A percentile compares a stretch with the other conserved stretches of the same genome.
These are phyloP conservation scores for Crambe crambe DNA, from an alignment of 37 sponge, comb jelly and placozoan species.

Conservation along the genomic window DNA sequence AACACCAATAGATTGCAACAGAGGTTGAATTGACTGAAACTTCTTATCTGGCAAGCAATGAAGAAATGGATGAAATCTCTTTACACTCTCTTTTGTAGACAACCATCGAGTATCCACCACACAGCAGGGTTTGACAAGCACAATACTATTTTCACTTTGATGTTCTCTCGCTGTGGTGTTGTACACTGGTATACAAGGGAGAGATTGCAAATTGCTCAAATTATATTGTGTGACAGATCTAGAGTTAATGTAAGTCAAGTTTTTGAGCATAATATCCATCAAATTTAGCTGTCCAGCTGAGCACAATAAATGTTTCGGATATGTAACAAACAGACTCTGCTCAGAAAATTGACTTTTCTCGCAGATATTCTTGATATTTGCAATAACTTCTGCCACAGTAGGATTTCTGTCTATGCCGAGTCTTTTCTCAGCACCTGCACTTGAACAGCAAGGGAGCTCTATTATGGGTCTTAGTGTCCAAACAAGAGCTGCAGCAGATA, in stretches of 20 bases:
- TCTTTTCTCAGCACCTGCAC: neutral
- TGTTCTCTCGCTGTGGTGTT: neutral
- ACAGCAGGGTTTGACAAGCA: conserved; percentile 44
- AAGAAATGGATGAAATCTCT: conserved; percentile 45
- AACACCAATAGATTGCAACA: conserved; percentile 27
- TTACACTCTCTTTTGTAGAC: no score
- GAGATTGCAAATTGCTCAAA: no score
- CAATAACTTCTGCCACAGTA: conserved; percentile 30
- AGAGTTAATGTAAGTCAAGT: conserved; percentile 1
- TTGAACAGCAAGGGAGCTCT: neutral
- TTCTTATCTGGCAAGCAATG: conserved; percentile 18
- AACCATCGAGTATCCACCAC: conserved; percentile 12
- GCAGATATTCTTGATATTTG: conserved; percentile 35
- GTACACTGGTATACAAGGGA: conserved; percentile 47
- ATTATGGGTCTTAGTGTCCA: conserved; percentile 61
- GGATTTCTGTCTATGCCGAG: conserved; percentile 12
- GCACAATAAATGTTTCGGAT: neutral
- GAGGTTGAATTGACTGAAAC: neutral
- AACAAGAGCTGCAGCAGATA: neutral
- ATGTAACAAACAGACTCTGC: conserved; percentile 22
- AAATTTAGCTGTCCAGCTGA: neutral
- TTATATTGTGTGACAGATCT: neutral
- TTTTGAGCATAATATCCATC: neutral
- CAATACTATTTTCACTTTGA: neutral
- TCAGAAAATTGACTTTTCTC: neutral